Conservation (phyloP, 1,140 invertebrate species). For the Drosophila eugracilis region DNA sequence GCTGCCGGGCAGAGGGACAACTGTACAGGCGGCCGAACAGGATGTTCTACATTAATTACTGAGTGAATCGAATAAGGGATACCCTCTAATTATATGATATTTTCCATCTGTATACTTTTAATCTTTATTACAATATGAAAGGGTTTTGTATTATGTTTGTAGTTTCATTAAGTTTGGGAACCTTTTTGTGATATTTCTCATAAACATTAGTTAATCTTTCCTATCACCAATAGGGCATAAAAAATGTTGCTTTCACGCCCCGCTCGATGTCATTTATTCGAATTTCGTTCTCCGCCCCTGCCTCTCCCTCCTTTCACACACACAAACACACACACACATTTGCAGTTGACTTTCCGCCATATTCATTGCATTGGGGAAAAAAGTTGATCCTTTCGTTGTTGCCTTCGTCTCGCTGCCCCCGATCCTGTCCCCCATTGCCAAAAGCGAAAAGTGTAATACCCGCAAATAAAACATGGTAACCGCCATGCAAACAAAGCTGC, state of each 20-base stretch:
- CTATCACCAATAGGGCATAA: background rate
- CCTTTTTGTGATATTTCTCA: background rate
- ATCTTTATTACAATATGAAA: background rate
- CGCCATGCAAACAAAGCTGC: conserved; percentile 49
- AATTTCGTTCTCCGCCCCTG: background rate
- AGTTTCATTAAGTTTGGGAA: background rate
- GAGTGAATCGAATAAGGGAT: background rate
- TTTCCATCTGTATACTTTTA: background rate
- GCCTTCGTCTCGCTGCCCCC: background rate
- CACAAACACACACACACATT: conserved; percentile 11
- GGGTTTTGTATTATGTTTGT: background rate
- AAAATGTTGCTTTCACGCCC: conserved; percentile 15
- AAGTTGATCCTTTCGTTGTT: conserved; percentile 70
- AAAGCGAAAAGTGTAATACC: conserved; percentile 56
- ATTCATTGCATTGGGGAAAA: conserved; percentile 47
- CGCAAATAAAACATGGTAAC: conserved; percentile 63
- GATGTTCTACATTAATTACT: background rate
- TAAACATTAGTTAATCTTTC: background rate
- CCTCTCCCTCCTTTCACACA: background rate
- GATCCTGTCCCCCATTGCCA: background rate
- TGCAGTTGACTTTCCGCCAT: conserved; percentile 64
- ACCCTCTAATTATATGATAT: conserved; percentile 2
- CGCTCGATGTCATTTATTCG: conserved; percentile 18
- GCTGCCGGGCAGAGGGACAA: conserved; percentile 1
- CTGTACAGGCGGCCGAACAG: conserved; percentile 2